A percentile compares a stretch with the other conserved stretches of the same genome.
phyloP scores from a whole-genome alignment of 2,888 invertebrate species.

The Scaptodrosophila latifasciaeformis region DNA sequence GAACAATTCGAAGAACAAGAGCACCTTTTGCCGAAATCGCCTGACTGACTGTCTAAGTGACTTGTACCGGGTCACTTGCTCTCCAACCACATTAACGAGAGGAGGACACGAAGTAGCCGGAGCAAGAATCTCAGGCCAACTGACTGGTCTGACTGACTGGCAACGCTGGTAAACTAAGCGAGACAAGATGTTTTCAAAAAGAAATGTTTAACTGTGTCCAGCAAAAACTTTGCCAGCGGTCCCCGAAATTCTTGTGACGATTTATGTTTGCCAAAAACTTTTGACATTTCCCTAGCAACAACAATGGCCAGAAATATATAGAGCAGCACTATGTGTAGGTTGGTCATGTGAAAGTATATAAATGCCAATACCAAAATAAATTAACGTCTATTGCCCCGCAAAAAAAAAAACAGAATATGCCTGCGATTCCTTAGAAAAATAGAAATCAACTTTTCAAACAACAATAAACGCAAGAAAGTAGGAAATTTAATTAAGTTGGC shows the following conservation, averaged over 20 bases:
- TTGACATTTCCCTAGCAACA: conserved; percentile 48
- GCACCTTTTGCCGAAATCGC: conserved; percentile 14
- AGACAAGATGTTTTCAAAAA: conserved; percentile 5
- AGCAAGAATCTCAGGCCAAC: no score
- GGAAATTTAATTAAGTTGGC: conserved; percentile 54
- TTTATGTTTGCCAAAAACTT: conserved; percentile 56
- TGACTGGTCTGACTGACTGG: no score
- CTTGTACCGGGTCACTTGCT: conserved; percentile 27
- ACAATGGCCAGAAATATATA: conserved; percentile 18
- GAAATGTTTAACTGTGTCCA: conserved; percentile 14
- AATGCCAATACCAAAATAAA: conserved; percentile 41
- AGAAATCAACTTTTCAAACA: background rate
- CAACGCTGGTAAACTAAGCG: conserved; percentile 4
- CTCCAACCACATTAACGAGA: conserved; percentile 31
- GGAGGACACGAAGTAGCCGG: conserved; percentile 5
- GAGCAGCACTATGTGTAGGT: conserved; percentile 7
- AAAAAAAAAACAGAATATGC: conserved; percentile 2
- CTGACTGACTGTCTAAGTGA: conserved; percentile 15
- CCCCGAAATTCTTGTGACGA: conserved; percentile 39
- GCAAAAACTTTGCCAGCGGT: background rate
- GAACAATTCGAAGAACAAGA: conserved; percentile 23
- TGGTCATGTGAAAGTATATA: conserved; percentile 24
- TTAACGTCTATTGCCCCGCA: conserved; percentile 18
- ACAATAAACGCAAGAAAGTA: conserved; percentile 22
- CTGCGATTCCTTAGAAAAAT: conserved; percentile 2